Evolutionary conservation across 2,113 vertebrate genomes (phyloP), one percentile per base, ranked within the genome.

Genomic region (Mustelus asterias): DNA sequence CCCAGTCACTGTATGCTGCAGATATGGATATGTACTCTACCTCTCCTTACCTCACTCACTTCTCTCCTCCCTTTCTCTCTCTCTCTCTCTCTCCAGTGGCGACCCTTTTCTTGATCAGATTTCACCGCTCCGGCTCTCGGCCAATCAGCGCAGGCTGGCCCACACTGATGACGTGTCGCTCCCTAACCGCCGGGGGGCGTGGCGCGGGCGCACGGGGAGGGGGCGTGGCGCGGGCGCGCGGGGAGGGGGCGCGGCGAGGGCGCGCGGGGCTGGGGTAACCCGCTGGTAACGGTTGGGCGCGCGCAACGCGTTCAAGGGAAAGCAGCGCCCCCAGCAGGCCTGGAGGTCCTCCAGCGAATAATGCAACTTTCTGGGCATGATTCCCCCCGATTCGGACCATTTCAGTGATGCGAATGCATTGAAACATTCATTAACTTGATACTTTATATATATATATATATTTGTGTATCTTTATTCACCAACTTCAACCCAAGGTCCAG

Each of bases 91-190:
- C 24, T 70, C 67, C 3, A 7, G 37, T 48, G 4, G 41, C 22
- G 67, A 69, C 67, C 44, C 14, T 67, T 48, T 76, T 72, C 67
- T n/a, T 65, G 60, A 24, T 41, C 60, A 22, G 89, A 37, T 67
- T n/a, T 93, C 94, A 8, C 65, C n/a, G 41, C 94, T 72, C 10
- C 93, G 4, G 37, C 67, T 72, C 67, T 72, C 94, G 6, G 94
- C 94, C 94, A 95, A 95, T 95, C 94, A 95, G 69, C 67, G 69
- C 41, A 26, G 41, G 22, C 14, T 70, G 94, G 94, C 65, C 94
- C 67, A 20, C 94, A 54, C 67, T 29, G 94, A 95, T 95, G 67
- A 95, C 94, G 67, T 95, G 94, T 48, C 41, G 9, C 41, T 29
- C 33, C 9, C 33, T 13, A 95, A 95, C 67, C 0, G 94, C 94